These are phyloP conservation scores for Ptychoptera albimana DNA, from an alignment of 2,888 invertebrate genomes.

Conservation along the genomic window DNA sequence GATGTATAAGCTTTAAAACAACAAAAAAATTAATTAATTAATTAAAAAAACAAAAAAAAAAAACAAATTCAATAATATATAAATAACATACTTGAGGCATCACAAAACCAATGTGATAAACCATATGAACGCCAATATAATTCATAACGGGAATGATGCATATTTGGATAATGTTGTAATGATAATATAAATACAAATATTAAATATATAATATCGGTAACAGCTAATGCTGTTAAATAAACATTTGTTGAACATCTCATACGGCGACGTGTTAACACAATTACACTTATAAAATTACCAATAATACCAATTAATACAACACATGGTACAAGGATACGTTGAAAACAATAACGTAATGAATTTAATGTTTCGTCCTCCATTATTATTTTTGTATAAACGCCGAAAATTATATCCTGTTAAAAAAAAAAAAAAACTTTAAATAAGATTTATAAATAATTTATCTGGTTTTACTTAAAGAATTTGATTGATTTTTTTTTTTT, in stretches of 20 bases:
- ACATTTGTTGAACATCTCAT: slow-evolving; percentile 62
- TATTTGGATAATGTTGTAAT: slow-evolving; percentile 40
- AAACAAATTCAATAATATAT: slow-evolving; percentile 1
- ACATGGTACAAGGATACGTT: slow-evolving; percentile 44
- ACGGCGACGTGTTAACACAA: slow-evolving; percentile 40
- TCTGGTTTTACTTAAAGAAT: no score
- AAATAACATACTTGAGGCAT: slow-evolving; percentile 43
- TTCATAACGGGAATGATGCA: slow-evolving; percentile 34
- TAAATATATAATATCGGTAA: slow-evolving; percentile 53
- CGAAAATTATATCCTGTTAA: no score
- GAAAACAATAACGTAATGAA: slow-evolving; percentile 36
- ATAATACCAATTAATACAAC: slow-evolving; percentile 49
- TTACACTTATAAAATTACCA: slow-evolving; percentile 44
- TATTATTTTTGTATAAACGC: no score
- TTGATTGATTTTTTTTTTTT: no score
- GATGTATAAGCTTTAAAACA: slow-evolving; percentile 41
- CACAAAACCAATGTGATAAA: slow-evolving; percentile 43
- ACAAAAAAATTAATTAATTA: slow-evolving; percentile 2
- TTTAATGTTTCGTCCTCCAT: slow-evolving; percentile 14
- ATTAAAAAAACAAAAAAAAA: neutral
- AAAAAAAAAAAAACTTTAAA: no score
- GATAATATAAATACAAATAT: slow-evolving; percentile 46
- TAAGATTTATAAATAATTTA: no score
- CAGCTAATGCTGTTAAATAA: slow-evolving; percentile 55
- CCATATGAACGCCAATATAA: slow-evolving; percentile 44